Conservation (phyloP, 2,888 invertebrate species). For the Ormyrus nitidulus region DNA sequence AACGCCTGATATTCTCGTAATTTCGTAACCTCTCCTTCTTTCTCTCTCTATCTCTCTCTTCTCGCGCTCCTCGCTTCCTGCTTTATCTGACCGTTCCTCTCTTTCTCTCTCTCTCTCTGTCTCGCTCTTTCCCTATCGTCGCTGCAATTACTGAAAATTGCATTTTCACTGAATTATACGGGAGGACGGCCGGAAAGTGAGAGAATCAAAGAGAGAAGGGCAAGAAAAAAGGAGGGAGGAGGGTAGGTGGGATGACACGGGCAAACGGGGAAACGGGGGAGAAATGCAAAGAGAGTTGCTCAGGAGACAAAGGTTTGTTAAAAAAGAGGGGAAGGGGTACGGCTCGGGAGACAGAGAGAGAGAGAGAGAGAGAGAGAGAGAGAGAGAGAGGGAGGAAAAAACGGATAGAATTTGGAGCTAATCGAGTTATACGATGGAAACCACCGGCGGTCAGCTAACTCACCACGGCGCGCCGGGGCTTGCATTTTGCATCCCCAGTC, state of each 20-base stretch:
- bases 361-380: neutral
- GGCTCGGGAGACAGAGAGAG: neutral
- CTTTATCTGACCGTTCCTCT: slow-evolving; percentile 1
- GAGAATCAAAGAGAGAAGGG: slow-evolving; percentile 49
- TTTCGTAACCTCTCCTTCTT: slow-evolving; percentile 32
- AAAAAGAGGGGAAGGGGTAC: neutral
- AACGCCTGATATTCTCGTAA: slow-evolving; percentile 53
- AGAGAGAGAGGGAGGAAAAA: slow-evolving; percentile 21
- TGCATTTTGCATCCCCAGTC: slow-evolving; percentile 64
- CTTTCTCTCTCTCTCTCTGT: slow-evolving; percentile 38
- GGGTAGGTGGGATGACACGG: slow-evolving; percentile 10
- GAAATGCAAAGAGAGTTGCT: slow-evolving; percentile 56
- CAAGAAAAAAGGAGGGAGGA: slow-evolving; percentile 39
- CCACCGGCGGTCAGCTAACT: slow-evolving; percentile 71
- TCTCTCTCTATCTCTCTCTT: slow-evolving; percentile 34
- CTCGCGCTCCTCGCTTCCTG: slow-evolving; percentile 46
- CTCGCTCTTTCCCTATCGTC: slow-evolving; percentile 56
- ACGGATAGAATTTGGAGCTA: slow-evolving; percentile 66
- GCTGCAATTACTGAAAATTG: slow-evolving; percentile 70
- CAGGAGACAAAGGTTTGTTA: slow-evolving; percentile 52
- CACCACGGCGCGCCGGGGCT: slow-evolving; percentile 63
- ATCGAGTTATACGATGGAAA: slow-evolving; percentile 73
- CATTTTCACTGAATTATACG: slow-evolving; percentile 67
- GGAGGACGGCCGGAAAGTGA: slow-evolving; percentile 4
- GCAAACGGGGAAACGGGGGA: slow-evolving; percentile 44